phyloP scores from a whole-genome alignment of 2,113 vertebrate genomes.

The Atrichornis clamosus region DNA sequence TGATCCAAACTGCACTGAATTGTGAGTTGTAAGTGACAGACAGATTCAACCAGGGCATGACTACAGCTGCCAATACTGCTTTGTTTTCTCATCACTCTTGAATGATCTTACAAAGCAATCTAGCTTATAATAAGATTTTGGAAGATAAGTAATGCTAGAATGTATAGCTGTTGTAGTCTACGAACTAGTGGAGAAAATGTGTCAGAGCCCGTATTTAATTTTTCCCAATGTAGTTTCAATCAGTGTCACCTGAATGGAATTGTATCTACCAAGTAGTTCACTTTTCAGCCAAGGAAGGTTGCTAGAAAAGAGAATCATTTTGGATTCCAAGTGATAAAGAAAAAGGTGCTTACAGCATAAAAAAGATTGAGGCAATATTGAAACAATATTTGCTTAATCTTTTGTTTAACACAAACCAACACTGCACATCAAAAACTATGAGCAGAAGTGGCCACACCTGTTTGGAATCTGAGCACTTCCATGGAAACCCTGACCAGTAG shows the following conservation, averaged over 20 bases:
- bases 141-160: neutral
- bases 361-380: neutral
- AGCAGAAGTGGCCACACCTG: neutral
- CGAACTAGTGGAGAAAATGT: neutral
- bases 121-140: neutral
- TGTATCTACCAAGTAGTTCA: neutral
- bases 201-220: neutral
- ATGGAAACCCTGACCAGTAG: neutral
- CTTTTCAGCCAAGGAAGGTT: neutral
- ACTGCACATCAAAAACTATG: neutral
- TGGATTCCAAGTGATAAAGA: neutral
- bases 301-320: neutral
- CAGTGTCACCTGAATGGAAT: neutral
- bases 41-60: neutral
- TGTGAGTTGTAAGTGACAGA: neutral
- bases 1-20: neutral
- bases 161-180: neutral
- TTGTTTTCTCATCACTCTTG: neutral
- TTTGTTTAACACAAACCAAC: neutral
- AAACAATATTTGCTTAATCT: neutral
- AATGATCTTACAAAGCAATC: neutral
- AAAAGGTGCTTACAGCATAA: neutral
- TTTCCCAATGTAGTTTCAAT: neutral
- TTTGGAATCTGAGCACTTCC: neutral
- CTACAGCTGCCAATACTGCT: neutral